Base-by-base conservation (phyloP, 2,888 invertebrate genomes). In the Teleiodes luculella region DNA sequence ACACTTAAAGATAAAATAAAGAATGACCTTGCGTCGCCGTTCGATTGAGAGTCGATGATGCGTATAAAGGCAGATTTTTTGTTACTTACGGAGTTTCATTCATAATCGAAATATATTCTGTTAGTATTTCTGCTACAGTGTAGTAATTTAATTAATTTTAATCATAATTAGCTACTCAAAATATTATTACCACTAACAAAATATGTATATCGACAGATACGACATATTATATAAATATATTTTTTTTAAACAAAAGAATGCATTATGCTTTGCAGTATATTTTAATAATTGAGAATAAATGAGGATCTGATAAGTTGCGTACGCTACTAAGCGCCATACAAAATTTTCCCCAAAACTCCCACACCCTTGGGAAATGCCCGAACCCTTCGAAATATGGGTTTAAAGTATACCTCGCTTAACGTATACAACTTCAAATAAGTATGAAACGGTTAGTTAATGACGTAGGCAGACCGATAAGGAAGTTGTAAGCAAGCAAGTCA, bases 351-450 rank as follows among this genome's bases (percentile, higher is more conserved):
- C 16, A 13, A 11, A 18, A 20, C 24, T n/a, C 18, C 37, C 14
- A 3, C 37, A 37, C 50, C 39, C 11, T 36, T 3, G 28, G 36
- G 30, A 20, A 50, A 14, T 7, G 13, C 16, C 16, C 10, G 24
- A 14, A 50, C 50, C 50, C 50, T 37, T 14, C 37, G 11, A 60
- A 66, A 66, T 66, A 67, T 65, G 56, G 55, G 67, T 70, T 76
- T 70, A 70, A 76, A 74, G 67, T 57, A 51, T 57, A 63, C 68
- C 76, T 72, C 61, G 63, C 67, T 70, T 77, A 80, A 83, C 80
- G 76, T 76, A 76, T 80, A 78, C 68, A 72, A 73, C 72, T 76
- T 72, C 67, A 66, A 67, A 79, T 80, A 68, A 8, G 5, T 8
- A 74, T 70, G 74, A 72, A 79, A 16, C 0, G 14, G 16, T 16